Percentiles rank a stretch among this genome's conserved stretches.
phyloP scores from a whole-genome alignment of 2,113 vertebrate species.

The Microcebus ravelobensis region DNA sequence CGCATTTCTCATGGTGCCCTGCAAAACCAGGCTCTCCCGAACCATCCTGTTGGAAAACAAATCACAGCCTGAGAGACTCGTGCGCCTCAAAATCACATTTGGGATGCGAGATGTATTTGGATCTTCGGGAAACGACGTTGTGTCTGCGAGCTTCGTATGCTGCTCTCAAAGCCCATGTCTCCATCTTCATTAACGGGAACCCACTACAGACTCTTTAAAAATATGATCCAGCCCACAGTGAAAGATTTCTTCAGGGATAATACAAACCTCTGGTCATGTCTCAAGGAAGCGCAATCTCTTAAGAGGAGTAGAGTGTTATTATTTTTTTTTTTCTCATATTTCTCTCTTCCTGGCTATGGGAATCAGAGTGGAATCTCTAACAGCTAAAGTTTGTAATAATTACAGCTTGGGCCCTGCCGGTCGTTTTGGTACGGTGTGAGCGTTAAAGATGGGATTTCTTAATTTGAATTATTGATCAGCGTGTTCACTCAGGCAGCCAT shows the following conservation, averaged over 20 bases:
- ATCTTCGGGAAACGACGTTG: conserved; percentile 62
- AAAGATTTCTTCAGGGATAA: conserved; percentile 39
- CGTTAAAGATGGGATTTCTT: conserved; percentile 85
- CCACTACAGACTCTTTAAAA: conserved; percentile 30
- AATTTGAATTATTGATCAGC: conserved; percentile 88
- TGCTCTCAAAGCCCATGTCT: neutral
- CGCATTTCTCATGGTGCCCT: conserved; percentile 42
- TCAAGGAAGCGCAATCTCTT: neutral
- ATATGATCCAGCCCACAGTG: neutral
- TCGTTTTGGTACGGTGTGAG: conserved; percentile 81
- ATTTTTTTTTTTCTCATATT: conserved; percentile 55
- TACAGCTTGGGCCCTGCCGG: conserved; percentile 74
- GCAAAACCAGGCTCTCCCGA: conserved; percentile 31
- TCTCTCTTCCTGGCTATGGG: conserved; percentile 50
- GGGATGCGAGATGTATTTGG: conserved; percentile 40
- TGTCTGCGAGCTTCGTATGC: conserved; percentile 29
- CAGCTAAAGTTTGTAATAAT: conserved; percentile 81
- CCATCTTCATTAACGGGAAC: conserved; percentile 67
- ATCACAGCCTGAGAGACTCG: conserved; percentile 39
- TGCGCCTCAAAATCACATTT: conserved; percentile 68
- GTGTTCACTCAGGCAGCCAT: conserved; percentile 81
- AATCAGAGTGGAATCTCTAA: conserved; percentile 69
- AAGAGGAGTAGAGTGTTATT: conserved; percentile 41
- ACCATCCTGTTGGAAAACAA: conserved; percentile 59
- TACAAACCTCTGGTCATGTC: conserved; percentile 63